Conservation (phyloP, 2,113 vertebrate species). For the Sminthopsis crassicaudata region DNA sequence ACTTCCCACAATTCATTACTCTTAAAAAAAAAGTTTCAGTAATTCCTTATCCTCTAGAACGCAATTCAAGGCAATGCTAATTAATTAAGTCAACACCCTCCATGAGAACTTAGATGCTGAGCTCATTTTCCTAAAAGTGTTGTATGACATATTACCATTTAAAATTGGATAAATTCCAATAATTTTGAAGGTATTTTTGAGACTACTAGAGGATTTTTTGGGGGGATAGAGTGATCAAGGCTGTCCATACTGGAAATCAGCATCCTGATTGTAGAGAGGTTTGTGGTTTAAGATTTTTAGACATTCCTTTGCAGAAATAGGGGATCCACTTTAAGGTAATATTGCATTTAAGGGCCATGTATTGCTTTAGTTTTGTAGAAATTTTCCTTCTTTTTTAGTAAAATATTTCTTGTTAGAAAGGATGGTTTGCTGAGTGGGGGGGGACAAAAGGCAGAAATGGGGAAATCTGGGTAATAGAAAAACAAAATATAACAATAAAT, state of each 20-base stretch:
- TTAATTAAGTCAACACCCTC: background rate
- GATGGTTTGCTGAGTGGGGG: background rate
- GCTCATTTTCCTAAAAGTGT: background rate
- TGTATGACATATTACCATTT: background rate
- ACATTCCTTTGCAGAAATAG: background rate
- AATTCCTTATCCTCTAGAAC: background rate
- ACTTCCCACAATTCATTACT: background rate
- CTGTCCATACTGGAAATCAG: background rate
- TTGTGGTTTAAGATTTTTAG: background rate
- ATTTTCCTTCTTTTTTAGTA: background rate
- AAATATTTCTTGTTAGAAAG: background rate
- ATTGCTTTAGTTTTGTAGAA: background rate
- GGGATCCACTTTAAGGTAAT: background rate
- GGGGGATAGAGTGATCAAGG: background rate
- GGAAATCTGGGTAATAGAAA: background rate
- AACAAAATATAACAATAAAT: background rate
- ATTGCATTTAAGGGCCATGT: background rate
- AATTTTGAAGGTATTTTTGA: conserved; percentile 26
- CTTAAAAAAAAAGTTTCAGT: background rate
- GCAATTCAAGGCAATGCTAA: background rate
- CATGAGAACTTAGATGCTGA: background rate
- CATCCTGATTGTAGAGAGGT: background rate
- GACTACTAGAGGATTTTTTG: background rate
- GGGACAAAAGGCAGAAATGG: background rate
- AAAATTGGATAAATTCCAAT: background rate